Evolutionary conservation across 2,113 vertebrate species (phyloP), one percentile per base, ranked within the genome.

Genomic region (Xiphias gladius): DNA sequence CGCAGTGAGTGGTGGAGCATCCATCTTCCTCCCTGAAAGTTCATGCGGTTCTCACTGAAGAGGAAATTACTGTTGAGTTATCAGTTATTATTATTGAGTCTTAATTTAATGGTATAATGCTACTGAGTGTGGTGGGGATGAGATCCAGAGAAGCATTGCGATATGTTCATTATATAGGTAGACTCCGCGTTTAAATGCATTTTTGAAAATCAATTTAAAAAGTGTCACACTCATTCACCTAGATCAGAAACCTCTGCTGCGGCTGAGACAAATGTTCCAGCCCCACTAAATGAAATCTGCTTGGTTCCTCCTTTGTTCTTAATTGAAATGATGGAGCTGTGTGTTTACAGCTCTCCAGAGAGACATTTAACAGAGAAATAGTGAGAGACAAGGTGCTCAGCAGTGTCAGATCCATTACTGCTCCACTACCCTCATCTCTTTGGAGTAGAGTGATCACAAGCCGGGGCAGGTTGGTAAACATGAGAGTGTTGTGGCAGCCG

Each of bases 21-120:
- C 77, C 22, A 57, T 81, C 70, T 70, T 76, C 32, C 39, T 66
- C 52, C 28, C 43, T 46, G 32, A 86, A 88, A 83, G 86, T 82
- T 86, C 39, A 69, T 52, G 9, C 30, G 35, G 24, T 68, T 73
- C 77, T 68, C 57, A 24, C 41, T 52, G 35, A 68, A 24, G 73
- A 82, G 70, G 78, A 89, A 85, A 85, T 85, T 50, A 76, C 75
- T 73, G 74, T 46, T 54, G 52, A 59, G 67, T 75, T 79, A 55
- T 87, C 46, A 24, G 66, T 46, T 35, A 71, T n/a, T 17, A 50
- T 83, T 50, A 75, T 22, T 72, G 67, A 71, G 52, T 20, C 20
- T 19, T 64, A 1, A 59, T 83, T 72, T 66, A 76, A 80, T 61
- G 58, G 58, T 59, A 30, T 58, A 73, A 58, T 35, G 19, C 20